Evolutionary conservation across 1,140 invertebrate species (phyloP).

Genomic region (Melanaphis sacchari): DNA sequence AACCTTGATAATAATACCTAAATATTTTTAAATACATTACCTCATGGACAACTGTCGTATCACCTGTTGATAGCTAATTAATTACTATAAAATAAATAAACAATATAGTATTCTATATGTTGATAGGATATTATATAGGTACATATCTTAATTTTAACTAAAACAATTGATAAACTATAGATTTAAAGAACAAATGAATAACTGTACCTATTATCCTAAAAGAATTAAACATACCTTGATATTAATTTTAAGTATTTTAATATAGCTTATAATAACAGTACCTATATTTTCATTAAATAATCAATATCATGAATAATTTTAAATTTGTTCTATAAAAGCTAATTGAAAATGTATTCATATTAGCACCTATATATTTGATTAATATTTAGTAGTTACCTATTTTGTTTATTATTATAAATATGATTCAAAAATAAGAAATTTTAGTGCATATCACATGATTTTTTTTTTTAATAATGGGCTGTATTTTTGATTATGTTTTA

Average conservation of each 20-base stretch:
- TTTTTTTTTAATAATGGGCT: background rate
- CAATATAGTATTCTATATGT: background rate
- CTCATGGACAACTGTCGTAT: background rate
- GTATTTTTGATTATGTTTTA: background rate
- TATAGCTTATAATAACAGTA: background rate
- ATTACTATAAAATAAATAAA: background rate
- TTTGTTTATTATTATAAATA: background rate
- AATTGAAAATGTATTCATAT: background rate
- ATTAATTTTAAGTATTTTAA: background rate
- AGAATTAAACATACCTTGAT: background rate
- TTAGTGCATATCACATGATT: background rate
- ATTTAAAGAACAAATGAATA: background rate
- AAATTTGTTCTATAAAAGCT: background rate
- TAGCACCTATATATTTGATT: background rate
- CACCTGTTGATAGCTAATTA: conserved; percentile 8
- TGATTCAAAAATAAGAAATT: background rate
- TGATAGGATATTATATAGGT: background rate
- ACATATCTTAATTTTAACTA: background rate
- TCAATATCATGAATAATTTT: background rate
- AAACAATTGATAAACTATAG: background rate
- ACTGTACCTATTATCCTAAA: background rate
- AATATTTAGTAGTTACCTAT: background rate
- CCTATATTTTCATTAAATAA: no score
- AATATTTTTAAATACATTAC: background rate
- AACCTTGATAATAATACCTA: background rate